A percentile compares a stretch with the other conserved stretches of the same genome.
These are phyloP conservation scores for Megastigmus dorsalis DNA, from an alignment of 2,888 invertebrate species.

Conservation along the genomic window DNA sequence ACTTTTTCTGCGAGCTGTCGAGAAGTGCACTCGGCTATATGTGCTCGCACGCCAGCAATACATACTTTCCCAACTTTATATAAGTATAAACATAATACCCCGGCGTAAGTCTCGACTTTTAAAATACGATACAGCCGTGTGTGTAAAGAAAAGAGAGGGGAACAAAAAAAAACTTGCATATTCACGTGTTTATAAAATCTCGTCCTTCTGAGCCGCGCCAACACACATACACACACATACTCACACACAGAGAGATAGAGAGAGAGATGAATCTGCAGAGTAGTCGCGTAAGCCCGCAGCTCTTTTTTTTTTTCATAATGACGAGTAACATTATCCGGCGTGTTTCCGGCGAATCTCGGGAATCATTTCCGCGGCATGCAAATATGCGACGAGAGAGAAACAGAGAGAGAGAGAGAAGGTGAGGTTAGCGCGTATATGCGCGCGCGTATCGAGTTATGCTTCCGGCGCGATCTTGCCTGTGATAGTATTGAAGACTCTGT, in stretches of 20 bases:
- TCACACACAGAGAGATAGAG: too few relatives aligned
- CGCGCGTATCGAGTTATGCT: constrained; percentile 58
- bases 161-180: constrained; percentile 24
- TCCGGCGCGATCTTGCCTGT: constrained; percentile 64
- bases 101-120: constrained; percentile 28
- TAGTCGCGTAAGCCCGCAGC: constrained; percentile 13
- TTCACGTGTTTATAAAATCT: constrained; percentile 38
- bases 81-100: constrained; percentile 47
- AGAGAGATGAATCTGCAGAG: constrained; percentile 50
- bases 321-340: constrained; percentile 51
- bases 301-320: constrained; percentile 37
- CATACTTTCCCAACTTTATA: constrained; percentile 32
- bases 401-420: constrained; percentile 1
- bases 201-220: too few relatives aligned
- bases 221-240: too few relatives aligned
- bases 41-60: too few relatives aligned
- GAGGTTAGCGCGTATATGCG: background rate
- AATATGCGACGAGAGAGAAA: constrained; percentile 67
- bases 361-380: constrained; percentile 71
- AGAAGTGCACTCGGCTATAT: too few relatives aligned
- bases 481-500: constrained; percentile 53
- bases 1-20: too few relatives aligned
- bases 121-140: constrained; percentile 37
- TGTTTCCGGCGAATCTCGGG: constrained; percentile 61
- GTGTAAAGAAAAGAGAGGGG: too few relatives aligned